These are phyloP conservation scores for Creontiades dilutus DNA, from an alignment of 2,888 invertebrate species.

Conservation along the genomic window DNA sequence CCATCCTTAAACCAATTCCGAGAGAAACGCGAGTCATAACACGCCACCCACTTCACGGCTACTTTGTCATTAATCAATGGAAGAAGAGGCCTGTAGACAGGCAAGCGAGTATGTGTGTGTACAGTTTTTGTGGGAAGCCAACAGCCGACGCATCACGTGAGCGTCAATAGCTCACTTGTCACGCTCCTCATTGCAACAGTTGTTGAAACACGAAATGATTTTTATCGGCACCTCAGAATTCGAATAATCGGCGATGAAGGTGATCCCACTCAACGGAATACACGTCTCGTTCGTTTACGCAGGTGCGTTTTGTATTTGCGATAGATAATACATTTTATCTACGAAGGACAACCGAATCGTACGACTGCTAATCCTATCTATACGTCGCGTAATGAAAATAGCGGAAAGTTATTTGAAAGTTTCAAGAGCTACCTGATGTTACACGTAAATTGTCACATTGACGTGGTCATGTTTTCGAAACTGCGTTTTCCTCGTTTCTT, in stretches of 20 bases:
- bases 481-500: too few relatives aligned
- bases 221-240: not conserved
- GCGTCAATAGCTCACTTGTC: conserved; percentile 4
- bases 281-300: not conserved
- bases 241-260: not conserved
- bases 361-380: not conserved
- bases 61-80: not conserved
- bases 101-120: too few relatives aligned
- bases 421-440: too few relatives aligned
- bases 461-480: too few relatives aligned
- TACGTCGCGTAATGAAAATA: not conserved
- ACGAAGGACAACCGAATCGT: not conserved
- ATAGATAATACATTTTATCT: conserved; percentile 25
- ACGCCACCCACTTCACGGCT: not conserved
- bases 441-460: too few relatives aligned
- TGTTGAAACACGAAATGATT: not conserved
- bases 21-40: not conserved
- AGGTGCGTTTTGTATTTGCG: not conserved
- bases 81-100: not conserved
- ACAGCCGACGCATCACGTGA: not conserved
- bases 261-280: not conserved
- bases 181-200: not conserved
- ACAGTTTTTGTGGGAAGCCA: not conserved
- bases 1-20: not conserved
- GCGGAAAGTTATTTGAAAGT: too few relatives aligned